Evolutionary conservation across 2,888 invertebrate species (phyloP).

Genomic region (Tubiluchus corallicola): DNA sequence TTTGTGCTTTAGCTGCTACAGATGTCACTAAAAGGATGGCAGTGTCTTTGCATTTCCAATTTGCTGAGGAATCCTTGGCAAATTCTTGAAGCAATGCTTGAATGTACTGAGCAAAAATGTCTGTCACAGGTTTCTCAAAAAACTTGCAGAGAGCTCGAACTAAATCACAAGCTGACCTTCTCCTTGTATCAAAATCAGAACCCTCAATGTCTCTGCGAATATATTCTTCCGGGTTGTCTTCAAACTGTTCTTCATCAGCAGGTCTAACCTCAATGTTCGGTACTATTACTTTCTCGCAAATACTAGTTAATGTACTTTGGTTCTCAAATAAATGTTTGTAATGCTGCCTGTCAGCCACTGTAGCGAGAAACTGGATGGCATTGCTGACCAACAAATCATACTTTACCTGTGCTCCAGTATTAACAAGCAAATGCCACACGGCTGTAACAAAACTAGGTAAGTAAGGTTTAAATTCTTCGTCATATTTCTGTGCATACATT

Average conservation of each 20-base stretch:
- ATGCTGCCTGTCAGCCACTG: slow-evolving; percentile 73
- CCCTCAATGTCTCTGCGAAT: slow-evolving; percentile 92
- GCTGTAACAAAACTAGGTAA: slow-evolving; percentile 81
- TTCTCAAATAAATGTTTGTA: slow-evolving; percentile 77
- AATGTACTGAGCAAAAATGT: slow-evolving; percentile 68
- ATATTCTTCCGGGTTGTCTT: slow-evolving; percentile 95
- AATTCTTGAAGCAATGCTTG: slow-evolving; percentile 40
- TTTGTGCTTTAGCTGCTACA: slow-evolving; percentile 69
- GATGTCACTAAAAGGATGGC: slow-evolving; percentile 91
- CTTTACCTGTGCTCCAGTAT: slow-evolving; percentile 64
- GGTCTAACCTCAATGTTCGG: slow-evolving; percentile 76
- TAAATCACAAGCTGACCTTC: slow-evolving; percentile 89
- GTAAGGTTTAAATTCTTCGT: slow-evolving; percentile 82
- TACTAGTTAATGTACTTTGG: slow-evolving; percentile 60
- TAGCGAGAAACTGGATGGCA: slow-evolving; percentile 80
- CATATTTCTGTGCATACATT: slow-evolving; percentile 90
- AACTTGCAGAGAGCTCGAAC: slow-evolving; percentile 73
- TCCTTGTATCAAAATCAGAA: slow-evolving; percentile 86
- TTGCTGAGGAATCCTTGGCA: slow-evolving; percentile 45
- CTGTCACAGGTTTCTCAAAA: slow-evolving; percentile 69
- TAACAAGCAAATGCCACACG: slow-evolving; percentile 73
- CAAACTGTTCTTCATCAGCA: slow-evolving; percentile 87
- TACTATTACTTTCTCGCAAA: slow-evolving; percentile 95
- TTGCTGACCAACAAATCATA: slow-evolving; percentile 85
- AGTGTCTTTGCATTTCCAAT: slow-evolving; percentile 89